Evolutionary conservation across 2,888 invertebrate species (phyloP).

Genomic region (Neocrepidodera transversa): DNA sequence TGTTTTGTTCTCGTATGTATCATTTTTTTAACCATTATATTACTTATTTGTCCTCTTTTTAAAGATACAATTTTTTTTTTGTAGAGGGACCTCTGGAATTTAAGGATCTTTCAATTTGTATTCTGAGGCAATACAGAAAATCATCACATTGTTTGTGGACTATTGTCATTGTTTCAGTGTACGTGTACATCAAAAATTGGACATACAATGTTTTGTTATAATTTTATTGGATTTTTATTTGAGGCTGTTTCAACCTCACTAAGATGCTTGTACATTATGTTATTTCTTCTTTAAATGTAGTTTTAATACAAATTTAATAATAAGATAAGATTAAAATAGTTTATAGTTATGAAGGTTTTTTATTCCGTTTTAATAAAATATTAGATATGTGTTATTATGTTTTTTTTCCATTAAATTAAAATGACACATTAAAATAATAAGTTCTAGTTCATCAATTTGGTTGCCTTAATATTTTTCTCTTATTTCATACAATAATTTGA

Average conservation of each 20-base stretch:
- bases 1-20: no score
- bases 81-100: background rate
- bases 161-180: conserved; percentile 23
- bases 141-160: conserved; percentile 6
- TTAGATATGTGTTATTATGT: background rate
- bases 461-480: no score
- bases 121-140: conserved; percentile 4
- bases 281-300: conserved; percentile 37
- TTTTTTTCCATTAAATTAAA: background rate
- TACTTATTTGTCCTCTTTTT: background rate
- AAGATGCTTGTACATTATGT: conserved; percentile 25
- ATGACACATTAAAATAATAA: no score
- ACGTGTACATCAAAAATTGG: conserved; percentile 25
- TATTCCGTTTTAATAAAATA: background rate
- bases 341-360: conserved; percentile 6
- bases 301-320: conserved; percentile 37
- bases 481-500: no score
- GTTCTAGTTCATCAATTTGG: no score
- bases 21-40: no score
- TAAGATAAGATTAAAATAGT: conserved; percentile 10
- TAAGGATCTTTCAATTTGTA: conserved; percentile 11
- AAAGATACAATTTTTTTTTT: background rate
- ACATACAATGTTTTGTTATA: conserved; percentile 31
- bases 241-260: conserved; percentile 27
- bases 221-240: conserved; percentile 23